Evolutionary conservation across 2,888 invertebrate genomes (phyloP).

Genomic region (Phaonia tiefii): DNA sequence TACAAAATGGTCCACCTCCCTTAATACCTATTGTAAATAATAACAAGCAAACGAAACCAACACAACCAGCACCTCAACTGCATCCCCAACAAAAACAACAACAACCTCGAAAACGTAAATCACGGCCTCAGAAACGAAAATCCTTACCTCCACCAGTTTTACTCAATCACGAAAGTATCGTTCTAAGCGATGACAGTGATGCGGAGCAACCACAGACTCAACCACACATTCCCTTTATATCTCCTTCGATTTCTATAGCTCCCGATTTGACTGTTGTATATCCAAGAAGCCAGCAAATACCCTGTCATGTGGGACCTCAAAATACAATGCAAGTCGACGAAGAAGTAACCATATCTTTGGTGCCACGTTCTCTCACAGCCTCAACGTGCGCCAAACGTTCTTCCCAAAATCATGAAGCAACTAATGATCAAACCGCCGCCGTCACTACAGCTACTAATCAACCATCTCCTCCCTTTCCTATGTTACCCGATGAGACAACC

Average conservation of each 20-base stretch:
- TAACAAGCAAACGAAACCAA: slow-evolving; percentile 33
- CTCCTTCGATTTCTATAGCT: slow-evolving; percentile 7
- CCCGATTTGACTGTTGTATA: slow-evolving; percentile 48
- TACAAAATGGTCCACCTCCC: slow-evolving; percentile 29
- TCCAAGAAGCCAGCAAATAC: slow-evolving; percentile 28
- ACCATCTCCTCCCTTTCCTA: slow-evolving; percentile 68
- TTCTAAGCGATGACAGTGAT: slow-evolving; percentile 75
- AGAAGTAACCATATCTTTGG: slow-evolving; percentile 76
- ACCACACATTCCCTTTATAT: not conserved
- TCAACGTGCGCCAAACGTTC: slow-evolving; percentile 32
- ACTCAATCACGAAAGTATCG: slow-evolving; percentile 71
- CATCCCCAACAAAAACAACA: slow-evolving; percentile 37
- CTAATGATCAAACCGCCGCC: not conserved
- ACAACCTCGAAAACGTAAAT: slow-evolving; percentile 68
- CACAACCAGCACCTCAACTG: slow-evolving; percentile 39
- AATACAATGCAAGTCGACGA: slow-evolving; percentile 72
- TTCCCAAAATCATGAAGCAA: slow-evolving; percentile 17
- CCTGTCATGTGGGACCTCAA: slow-evolving; percentile 17
- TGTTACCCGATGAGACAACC: slow-evolving; percentile 77
- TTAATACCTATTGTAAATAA: slow-evolving; percentile 32
- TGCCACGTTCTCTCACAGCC: slow-evolving; percentile 74
- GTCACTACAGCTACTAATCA: slow-evolving; percentile 30
- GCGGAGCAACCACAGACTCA: slow-evolving; percentile 18
- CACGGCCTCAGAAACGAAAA: slow-evolving; percentile 69
- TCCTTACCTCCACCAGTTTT: slow-evolving; percentile 63